Conservation (phyloP, 2,113 vertebrate genomes). For the Odontophorus gujanensis region DNA sequence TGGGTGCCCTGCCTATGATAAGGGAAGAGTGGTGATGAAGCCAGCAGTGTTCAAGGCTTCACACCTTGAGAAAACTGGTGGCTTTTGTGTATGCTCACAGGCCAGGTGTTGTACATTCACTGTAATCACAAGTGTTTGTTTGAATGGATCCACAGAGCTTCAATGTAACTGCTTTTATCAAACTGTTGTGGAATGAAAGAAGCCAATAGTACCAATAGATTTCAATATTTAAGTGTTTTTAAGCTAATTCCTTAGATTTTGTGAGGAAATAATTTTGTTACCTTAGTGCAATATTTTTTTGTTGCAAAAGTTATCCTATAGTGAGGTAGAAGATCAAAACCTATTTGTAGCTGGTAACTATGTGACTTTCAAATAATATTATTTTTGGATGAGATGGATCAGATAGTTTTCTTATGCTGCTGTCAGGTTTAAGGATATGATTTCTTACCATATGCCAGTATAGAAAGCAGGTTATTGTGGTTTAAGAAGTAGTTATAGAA, state of each 20-base stretch:
- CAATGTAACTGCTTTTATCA: background rate
- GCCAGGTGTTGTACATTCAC: background rate
- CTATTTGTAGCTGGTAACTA: background rate
- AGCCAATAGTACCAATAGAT: fast-evolving
- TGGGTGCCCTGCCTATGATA: background rate
- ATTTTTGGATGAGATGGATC: background rate
- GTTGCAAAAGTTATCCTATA: background rate
- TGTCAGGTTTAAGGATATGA: background rate
- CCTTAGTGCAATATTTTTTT: background rate
- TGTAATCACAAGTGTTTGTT: background rate
- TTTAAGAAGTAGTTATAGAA: background rate
- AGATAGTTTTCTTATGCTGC: background rate
- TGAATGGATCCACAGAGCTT: background rate
- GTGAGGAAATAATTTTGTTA: background rate
- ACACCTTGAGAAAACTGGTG: background rate
- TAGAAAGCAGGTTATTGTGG: background rate
- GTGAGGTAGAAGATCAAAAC: background rate
- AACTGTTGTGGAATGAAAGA: background rate
- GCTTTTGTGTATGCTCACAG: fast-evolving
- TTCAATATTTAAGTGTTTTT: background rate
- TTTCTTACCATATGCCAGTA: background rate
- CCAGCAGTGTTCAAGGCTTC: background rate
- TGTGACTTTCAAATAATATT: background rate
- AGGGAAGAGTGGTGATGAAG: background rate
- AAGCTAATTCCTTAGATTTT: background rate